phyloP scores from a whole-genome alignment of 2,888 invertebrate species.

The Tillus elongatus region DNA sequence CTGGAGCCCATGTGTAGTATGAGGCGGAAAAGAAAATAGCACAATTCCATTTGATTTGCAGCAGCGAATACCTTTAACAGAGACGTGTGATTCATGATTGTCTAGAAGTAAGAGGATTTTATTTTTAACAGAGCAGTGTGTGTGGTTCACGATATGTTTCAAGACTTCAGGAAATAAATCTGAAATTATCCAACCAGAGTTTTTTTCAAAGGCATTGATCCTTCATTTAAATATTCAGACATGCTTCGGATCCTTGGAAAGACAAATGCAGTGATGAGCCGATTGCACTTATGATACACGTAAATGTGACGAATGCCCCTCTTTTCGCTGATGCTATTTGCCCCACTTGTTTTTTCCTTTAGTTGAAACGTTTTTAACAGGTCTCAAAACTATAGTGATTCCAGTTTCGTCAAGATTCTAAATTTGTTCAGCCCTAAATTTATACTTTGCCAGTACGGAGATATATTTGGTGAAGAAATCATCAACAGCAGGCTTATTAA shows the following conservation, averaged over 20 bases:
- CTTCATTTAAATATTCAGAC: constrained; percentile 17
- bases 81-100: constrained; percentile 11
- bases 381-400: constrained; percentile 23
- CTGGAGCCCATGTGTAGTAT: too few relatives aligned
- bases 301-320: constrained; percentile 17
- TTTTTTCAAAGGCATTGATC: constrained; percentile 17
- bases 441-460: constrained; percentile 5
- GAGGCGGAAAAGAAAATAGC: constrained; percentile 30
- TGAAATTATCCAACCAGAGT: constrained; percentile 22
- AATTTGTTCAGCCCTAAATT: constrained; percentile 19
- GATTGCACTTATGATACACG: constrained; percentile 19
- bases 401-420: constrained; percentile 25
- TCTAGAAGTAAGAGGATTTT: too few relatives aligned
- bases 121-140: constrained; percentile 10
- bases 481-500: constrained; percentile 23
- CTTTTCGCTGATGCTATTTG: constrained; percentile 14
- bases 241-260: constrained; percentile 17
- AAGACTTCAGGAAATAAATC: constrained; percentile 15
- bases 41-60: constrained; percentile 30
- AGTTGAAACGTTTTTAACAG: constrained; percentile 22
- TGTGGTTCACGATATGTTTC: constrained; percentile 14
- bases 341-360: too few relatives aligned
- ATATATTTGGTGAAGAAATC: constrained; percentile 19
- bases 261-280: constrained; percentile 19
- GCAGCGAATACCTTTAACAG: constrained; percentile 19